phyloP scores from a whole-genome alignment of 64 coral and sea anemone genomes.

The Acropora yongei region DNA sequence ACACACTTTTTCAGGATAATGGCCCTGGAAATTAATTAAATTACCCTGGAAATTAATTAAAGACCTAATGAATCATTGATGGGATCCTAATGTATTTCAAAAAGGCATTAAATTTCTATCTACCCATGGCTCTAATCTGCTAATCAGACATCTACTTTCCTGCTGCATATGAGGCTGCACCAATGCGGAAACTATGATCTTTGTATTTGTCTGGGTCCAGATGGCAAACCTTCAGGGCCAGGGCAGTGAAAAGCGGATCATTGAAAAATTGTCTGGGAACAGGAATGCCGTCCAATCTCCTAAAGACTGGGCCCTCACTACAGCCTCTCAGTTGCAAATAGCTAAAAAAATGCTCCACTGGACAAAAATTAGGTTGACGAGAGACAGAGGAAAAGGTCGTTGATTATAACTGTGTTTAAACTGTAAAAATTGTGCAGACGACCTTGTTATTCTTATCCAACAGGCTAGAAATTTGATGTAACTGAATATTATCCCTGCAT shows the following conservation, averaged over 20 bases:
- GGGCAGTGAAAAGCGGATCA: slow-evolving; percentile 24
- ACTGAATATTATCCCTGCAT: too few species aligned
- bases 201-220: slow-evolving; percentile 26
- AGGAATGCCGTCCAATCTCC: slow-evolving; percentile 25
- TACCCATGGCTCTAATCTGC: too few species aligned
- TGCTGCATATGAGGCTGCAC: not conserved
- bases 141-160: too few species aligned
- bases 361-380: slow-evolving; percentile 38
- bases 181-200: not conserved
- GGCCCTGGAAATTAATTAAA: not conserved
- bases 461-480: too few species aligned
- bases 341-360: slow-evolving; percentile 23
- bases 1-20: not conserved
- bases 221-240: not conserved
- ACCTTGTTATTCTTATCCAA: too few species aligned
- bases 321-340: slow-evolving; percentile 10
- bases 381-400: slow-evolving; percentile 44
- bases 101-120: too few species aligned
- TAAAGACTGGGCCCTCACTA: slow-evolving; percentile 27
- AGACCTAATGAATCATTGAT: not conserved
- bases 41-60: not conserved
- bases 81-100: not conserved
- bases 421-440: too few species aligned
- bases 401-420: slow-evolving; percentile 31
- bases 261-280: slow-evolving; percentile 28